Base-by-base conservation (phyloP, 2,797 vertebrate genomes). In the Alauda arvensis region DNA sequence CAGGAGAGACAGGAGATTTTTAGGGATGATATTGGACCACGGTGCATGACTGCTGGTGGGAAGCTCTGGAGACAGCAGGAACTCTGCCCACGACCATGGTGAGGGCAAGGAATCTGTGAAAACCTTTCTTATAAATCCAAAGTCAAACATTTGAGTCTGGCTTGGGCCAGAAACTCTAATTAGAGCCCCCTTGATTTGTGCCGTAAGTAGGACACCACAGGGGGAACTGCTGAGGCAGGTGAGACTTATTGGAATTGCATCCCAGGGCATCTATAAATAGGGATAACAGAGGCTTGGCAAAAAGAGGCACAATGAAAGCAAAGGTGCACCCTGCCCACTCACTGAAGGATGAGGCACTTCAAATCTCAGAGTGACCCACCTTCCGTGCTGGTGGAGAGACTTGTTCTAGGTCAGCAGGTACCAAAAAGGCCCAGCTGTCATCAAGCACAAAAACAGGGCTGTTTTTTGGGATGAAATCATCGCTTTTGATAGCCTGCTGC, bases 351-450 rank as follows among this genome's bases (percentile, higher is more conserved):
- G 69, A 90, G 63, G 49, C n/a, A 46, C 52, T 92, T 88, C 74
- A 87, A 26, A 92, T 31, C 82, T 72, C 40, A 39, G 19, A 83
- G 56, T 90, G 94, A 92, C 80, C 87, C 85, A 94, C 70, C 94
- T 93, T 85, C 70, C 3, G 52, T n/a, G 43, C 85, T 10, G 42
- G 34, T 55, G 39, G 52, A 67, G 67, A 89, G 85, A 37, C 82
- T 92, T 87, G 70, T 94, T 93, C 92, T 94, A 93, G 93, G 94
- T 87, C 93, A 95, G 94, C 94, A 90, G 93, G 77, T 92, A 93
- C 87, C 80, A 92, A 89, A 93, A 87, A 43, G 89, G 87, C 79
- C 70, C 87, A 87, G 74, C 85, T 94, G 93, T 90, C 94, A 94
- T 69, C 87, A 43, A 71, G 80, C 52, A 85, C 45, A 78, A 63